Base-by-base conservation (phyloP, 1,140 invertebrate genomes). In the Coenobita brevimanus region DNA sequence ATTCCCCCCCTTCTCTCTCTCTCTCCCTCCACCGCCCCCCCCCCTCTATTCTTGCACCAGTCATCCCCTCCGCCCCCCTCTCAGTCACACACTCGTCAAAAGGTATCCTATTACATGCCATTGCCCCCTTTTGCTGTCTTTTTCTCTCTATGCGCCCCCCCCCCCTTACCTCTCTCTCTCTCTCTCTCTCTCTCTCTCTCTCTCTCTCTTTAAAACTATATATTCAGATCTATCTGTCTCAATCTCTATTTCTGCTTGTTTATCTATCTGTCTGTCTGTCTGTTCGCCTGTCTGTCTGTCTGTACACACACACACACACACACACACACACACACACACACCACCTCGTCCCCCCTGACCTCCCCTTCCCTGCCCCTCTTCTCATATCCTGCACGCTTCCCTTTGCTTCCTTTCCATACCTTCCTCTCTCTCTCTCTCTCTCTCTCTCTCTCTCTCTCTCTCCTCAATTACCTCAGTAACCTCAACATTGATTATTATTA, bases 1-100 rank as follows among this genome's bases (percentile, higher is more conserved):
- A 15, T 27, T 69, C 67, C 10, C 24, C 10, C 24, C 27, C 24
- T 27, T 10, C 24, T 69, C 67, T 36, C 67, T 36, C 3, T 69
- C 67, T 36, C 67, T 46, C 27, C n/a, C 46, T 41, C 27, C 43
- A 21, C 38, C 54, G 17, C 24, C 21, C 33, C 50, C 38, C 73
- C 43, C 73, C 43, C 73, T 80, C 76, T 80, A 21, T 80, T 50
- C 57, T 27, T 80, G 43, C 50, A 27, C 50, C 50, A 17, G 13
- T 36, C 30, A 13, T 46, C 50, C 50, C 30, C 30, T n/a, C 76
- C 57, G 43, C 57, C 76, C 57, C 76, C 57, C 76, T 80, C 76
- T 62, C 76, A 57, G 43, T 54, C 76, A 30, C 57, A 21, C 57
- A 21, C 57, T 41, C 21, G 8, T 17, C 36, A n/a, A n/a, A n/a